Conservation (phyloP, 2,888 invertebrate genomes). For the Alitta virens region DNA sequence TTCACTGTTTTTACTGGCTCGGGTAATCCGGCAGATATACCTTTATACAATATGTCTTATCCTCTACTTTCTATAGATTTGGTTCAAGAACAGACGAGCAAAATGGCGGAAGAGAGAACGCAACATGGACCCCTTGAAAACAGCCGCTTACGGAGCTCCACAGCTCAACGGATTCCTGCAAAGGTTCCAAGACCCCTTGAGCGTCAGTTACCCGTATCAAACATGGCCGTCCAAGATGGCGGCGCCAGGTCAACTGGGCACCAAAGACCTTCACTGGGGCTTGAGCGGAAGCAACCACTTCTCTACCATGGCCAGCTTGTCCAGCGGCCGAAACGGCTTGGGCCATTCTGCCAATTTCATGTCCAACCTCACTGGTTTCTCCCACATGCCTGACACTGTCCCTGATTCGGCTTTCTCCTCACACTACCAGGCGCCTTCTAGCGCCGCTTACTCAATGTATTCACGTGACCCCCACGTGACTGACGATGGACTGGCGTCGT, state of each 20-base stretch:
- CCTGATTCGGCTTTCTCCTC: not conserved
- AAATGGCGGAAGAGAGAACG: conserved; percentile 58
- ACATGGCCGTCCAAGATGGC: conserved; percentile 93
- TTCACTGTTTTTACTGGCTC: no score
- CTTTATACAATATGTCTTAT: no score
- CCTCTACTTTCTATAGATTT: no score
- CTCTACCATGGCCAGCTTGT: conserved; percentile 55
- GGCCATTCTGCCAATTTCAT: conserved; percentile 3
- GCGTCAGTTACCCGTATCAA: conserved; percentile 82
- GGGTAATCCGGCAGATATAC: no score
- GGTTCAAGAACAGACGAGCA: conserved; percentile 58
- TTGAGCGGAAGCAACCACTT: conserved; percentile 70
- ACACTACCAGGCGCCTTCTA: not conserved
- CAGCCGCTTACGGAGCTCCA: conserved; percentile 80
- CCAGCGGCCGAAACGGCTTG: conserved; percentile 27
- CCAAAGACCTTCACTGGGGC: conserved; percentile 84
- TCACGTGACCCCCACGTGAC: not conserved
- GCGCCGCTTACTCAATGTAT: not conserved
- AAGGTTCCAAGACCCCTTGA: conserved; percentile 80
- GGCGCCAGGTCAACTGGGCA: conserved; percentile 78
- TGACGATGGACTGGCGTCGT: conserved; percentile 74
- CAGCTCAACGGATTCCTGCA: conserved; percentile 90
- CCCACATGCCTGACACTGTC: conserved; percentile 46
- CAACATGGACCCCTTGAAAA: conserved; percentile 69
- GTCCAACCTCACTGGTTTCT: conserved; percentile 23